Percentiles rank a stretch among this genome's conserved stretches.
Conservation (phyloP, 1,140 invertebrate genomes). For the Bombus pyrosoma region DNA sequence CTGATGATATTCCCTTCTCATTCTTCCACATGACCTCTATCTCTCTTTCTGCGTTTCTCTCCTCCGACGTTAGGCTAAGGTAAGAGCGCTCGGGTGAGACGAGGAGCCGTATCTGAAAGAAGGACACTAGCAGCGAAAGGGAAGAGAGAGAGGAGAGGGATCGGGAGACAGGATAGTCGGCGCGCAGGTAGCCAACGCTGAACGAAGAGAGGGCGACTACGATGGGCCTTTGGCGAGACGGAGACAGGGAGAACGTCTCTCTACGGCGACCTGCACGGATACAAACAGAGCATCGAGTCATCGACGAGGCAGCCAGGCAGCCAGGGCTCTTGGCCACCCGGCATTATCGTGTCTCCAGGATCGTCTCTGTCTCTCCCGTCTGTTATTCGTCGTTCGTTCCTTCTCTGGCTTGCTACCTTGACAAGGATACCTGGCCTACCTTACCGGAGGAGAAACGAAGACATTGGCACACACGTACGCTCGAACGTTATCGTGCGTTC, state of each 20-base stretch:
- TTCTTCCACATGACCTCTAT: conserved; percentile 19
- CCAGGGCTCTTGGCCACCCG: conserved; percentile 69
- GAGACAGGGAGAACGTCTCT: conserved; percentile 10
- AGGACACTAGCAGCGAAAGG: not conserved
- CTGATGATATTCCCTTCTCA: conserved; percentile 20
- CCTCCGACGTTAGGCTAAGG: not conserved
- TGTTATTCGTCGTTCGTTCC: conserved; percentile 1
- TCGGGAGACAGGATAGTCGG: conserved; percentile 56
- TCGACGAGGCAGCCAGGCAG: conserved; percentile 62
- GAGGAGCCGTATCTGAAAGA: not conserved
- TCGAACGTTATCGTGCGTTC: conserved; percentile 42
- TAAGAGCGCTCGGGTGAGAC: conserved; percentile 36
- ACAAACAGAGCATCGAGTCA: conserved; percentile 76
- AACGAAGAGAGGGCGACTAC: conserved; percentile 46
- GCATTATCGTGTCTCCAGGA: conserved; percentile 69
- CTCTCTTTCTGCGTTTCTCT: not conserved
- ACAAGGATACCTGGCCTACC: conserved; percentile 44
- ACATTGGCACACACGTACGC: conserved; percentile 21
- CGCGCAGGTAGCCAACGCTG: conserved; percentile 73
- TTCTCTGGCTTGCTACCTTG: conserved; percentile 37
- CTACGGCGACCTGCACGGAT: conserved; percentile 61
- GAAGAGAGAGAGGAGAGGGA: conserved; percentile 7
- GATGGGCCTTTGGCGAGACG: conserved; percentile 6
- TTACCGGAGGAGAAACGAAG: conserved; percentile 37
- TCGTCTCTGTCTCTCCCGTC: conserved; percentile 37